Percentiles rank a stretch among this genome's conserved stretches.
phyloP scores from a whole-genome alignment of 2,113 vertebrate genomes.

The Sapayoa aenigma region DNA sequence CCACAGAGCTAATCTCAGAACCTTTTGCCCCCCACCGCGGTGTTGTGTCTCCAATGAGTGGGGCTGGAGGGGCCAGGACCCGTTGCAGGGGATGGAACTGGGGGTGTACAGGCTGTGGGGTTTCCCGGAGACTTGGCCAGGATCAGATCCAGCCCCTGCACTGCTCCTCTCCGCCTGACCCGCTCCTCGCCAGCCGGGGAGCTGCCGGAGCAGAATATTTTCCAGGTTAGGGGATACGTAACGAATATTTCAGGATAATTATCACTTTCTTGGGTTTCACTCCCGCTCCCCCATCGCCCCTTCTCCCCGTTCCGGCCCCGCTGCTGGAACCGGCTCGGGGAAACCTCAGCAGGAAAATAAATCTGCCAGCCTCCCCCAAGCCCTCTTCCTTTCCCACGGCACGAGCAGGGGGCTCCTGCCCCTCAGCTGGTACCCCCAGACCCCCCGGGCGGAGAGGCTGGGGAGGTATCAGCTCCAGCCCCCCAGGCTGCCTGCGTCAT shows the following conservation, averaged over 20 bases:
- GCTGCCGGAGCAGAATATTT: constrained; percentile 48
- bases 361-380: not conserved
- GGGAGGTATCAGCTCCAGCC: not conserved
- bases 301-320: not conserved
- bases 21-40: not conserved
- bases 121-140: not conserved
- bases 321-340: not conserved
- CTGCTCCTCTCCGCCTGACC: not conserved
- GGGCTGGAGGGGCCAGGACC: not conserved
- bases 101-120: not conserved
- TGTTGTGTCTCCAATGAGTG: not conserved
- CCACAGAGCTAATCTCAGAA: not conserved
- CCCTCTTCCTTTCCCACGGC: not conserved
- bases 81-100: not conserved
- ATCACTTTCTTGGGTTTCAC: constrained; percentile 72
- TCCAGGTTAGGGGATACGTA: constrained; percentile 37
- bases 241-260: constrained; percentile 61
- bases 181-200: not conserved
- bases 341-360: constrained; percentile 10
- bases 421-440: not conserved
- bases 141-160: not conserved
- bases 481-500: not conserved
- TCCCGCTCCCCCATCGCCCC: not conserved
- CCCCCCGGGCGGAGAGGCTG: not conserved
- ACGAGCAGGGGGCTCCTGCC: not conserved